Base-by-base conservation (phyloP, 2,888 invertebrate species). In the Hoplodrina ambigua region DNA sequence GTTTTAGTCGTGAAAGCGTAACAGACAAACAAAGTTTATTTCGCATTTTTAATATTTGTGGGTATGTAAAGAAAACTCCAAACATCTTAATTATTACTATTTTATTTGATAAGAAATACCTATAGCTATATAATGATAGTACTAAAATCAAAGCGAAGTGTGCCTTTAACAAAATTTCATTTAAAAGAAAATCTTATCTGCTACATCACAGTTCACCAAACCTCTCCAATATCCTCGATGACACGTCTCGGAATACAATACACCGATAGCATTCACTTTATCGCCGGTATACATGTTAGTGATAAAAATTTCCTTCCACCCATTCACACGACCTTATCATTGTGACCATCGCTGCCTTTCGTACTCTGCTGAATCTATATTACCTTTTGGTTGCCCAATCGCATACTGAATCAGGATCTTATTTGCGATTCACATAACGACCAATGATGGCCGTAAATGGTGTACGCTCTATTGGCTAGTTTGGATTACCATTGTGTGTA, bases 401-500 rank as follows among this genome's bases (percentile, higher is more conserved):
- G 62, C 58, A 75, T 67, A 68, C 33, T 53, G 57, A 72, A 75
- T 83, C 73, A 80, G 55, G 69, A 83, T 83, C 82, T 78, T 83
- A 78, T 83, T 83, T 83, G 82, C 72, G 80, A 80, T 82, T 80
- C 72, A 66, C 77, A 61, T 83, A 72, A 83, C 73, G 69, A 56
- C 65, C 67, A 63, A 58, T 73, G 63, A 69, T 71, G 66, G 50
- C 46, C 63, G 52, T 73, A 80, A 82, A 82, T 82, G 82, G 78
- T 41, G 55, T 65, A 62, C 61, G 78, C 78, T 72, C 74, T 80
- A 78, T 82, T 82, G 75, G 80, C 68, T 65, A 58, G 74, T 72
- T 77, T 62, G 76, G 71, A 81, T 79, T 81, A 72, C 74, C 61
- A 60, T 57, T 81, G 62, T 74, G 69, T 72, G 61, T 70, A 58